A percentile compares a stretch with the other conserved stretches of the same genome.
Evolutionary conservation across 2,113 vertebrate genomes (phyloP).

Genomic region (Sialia sialis): DNA sequence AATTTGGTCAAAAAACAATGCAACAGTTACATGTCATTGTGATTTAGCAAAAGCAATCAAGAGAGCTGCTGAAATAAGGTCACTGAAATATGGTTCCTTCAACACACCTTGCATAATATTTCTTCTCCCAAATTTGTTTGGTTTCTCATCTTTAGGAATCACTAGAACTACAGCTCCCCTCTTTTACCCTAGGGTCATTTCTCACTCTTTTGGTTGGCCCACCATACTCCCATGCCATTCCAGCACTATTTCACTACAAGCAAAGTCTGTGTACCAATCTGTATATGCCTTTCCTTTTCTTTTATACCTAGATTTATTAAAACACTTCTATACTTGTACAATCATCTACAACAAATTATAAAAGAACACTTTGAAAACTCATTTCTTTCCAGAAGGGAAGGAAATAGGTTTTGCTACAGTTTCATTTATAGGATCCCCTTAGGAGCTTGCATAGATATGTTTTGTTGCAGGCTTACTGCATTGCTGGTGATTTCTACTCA

Average conservation of each 20-base stretch:
- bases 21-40: fast-evolving
- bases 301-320: neutral
- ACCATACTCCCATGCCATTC: neutral
- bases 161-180: neutral
- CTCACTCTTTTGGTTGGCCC: neutral
- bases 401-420: neutral
- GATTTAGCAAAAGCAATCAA: neutral
- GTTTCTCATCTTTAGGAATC: neutral
- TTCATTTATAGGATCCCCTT: neutral
- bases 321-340: neutral
- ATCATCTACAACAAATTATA: neutral
- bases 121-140: neutral
- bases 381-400: neutral
- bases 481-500: neutral
- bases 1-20: neutral
- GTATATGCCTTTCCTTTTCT: neutral
- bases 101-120: neutral
- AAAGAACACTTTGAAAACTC: neutral
- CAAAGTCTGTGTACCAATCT: neutral
- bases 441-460: neutral
- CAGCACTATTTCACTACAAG: neutral
- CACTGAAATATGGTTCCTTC: neutral
- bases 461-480: neutral
- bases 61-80: neutral
- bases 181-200: neutral